Evolutionary conservation across 2,888 invertebrate genomes (phyloP), one percentile per base, ranked within the genome.

Genomic region (Steinernema carpocapsae): DNA sequence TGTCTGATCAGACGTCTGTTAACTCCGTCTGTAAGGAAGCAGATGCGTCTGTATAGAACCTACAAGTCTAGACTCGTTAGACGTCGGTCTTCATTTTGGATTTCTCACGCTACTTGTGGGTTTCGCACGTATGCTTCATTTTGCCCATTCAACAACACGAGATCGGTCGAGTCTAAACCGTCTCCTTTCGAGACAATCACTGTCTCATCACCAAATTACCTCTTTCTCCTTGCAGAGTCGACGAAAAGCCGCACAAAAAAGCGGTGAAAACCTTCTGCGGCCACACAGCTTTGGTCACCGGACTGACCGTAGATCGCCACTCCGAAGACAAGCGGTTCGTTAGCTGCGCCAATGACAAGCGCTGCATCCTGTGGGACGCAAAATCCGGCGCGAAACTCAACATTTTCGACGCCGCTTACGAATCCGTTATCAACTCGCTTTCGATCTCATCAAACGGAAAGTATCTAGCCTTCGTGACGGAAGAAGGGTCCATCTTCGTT

Each of bases 291-390:
- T 3, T 64, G 3, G 64, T 64, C 17, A 32, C 32, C 17, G 29
- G 32, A 4, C 10, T 64, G 1, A 12, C 64, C 64, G 64, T 64
- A 32, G 64, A 64, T n/a, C 64, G 64, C 2, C 1, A 14, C 29
- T 29, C 64, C 17, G 37, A 17, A 4, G 64, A 64, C 37, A 29
- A 64, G 37, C 64, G 64, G 4, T 64, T 64, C 29, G 17, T 32
- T 14, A 64, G 64, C 32, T 64, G 64, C n/a, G 64, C 26, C 22
- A 6, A 64, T 32, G 64, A 64, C 29, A 64, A 32, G 64, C 24
- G 37, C 10, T 32, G 64, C 26, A 64, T 64, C 19, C 32, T 64
- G 4, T 64, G 64, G 64, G 64, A 29, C 19, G 64, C 32, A 32
- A n/a, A 29, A 32, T 32, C 32, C 32, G 64, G 14, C 6, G 64